phyloP scores from a whole-genome alignment of 2,797 vertebrate species.

The Muscicapa striata region DNA sequence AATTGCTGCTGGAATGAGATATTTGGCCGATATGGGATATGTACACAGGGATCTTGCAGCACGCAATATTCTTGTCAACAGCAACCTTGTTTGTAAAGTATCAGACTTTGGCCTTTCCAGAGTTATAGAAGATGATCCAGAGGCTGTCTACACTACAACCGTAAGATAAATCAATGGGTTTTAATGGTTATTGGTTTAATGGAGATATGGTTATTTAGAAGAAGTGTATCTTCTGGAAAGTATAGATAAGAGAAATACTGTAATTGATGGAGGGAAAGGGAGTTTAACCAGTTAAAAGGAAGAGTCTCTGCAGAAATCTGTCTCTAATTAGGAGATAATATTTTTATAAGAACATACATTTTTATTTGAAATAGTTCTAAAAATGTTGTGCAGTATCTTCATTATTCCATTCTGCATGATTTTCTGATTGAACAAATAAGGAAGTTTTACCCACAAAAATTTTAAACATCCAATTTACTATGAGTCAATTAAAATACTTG shows the following conservation, averaged over 20 bases:
- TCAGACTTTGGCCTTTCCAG: conserved; percentile 98
- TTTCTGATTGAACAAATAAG: background rate
- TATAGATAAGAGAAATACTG: background rate
- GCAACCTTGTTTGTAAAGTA: conserved; percentile 99
- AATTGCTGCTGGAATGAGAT: conserved; percentile 97
- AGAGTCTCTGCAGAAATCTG: background rate
- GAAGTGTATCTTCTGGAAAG: background rate
- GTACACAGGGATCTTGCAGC: conserved; percentile 98
- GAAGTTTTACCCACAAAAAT: background rate
- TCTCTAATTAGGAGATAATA: background rate
- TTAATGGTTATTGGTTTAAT: background rate
- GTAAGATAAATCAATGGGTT: conserved; percentile 79
- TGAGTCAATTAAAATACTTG: conserved; percentile 34
- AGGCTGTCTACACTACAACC: conserved; percentile 97
- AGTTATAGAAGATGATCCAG: conserved; percentile 97
- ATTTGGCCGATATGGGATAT: conserved; percentile 97
- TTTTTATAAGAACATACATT: background rate
- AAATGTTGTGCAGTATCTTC: background rate
- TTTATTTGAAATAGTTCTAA: background rate
- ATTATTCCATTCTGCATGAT: background rate
- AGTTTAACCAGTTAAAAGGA: background rate
- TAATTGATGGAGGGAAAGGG: background rate
- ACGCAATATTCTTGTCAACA: conserved; percentile 98
- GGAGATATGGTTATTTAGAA: background rate
- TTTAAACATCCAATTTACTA: background rate